Evolutionary conservation across 2,113 vertebrate genomes (phyloP), one percentile per base, ranked within the genome.

Genomic region (Centrocercus urophasianus): DNA sequence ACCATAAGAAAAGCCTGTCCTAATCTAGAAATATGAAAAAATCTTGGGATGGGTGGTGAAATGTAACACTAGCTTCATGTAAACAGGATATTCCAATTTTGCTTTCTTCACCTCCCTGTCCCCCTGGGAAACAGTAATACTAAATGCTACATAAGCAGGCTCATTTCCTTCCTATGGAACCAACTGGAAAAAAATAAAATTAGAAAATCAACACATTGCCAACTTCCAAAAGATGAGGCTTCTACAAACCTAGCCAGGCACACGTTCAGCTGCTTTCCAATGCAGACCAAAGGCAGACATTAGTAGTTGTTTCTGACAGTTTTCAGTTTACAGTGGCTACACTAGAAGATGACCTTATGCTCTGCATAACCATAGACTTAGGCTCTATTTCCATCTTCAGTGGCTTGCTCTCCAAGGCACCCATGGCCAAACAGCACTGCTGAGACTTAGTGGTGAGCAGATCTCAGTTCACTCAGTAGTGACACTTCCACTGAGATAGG

Each of bases 61-160:
- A 91, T n/a, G 83, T 66, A 69, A 83, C 79, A 52, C 30, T 3
- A 85, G 16, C 0, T 0, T 57, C 69, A 77, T 61, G 82, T 90
- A 95, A 95, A 95, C 93, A 96, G 88, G 95, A 96, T 88, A 93
- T 93, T 93, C 89, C 81, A 90, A 95, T 91, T 91, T 57, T 91
- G 73, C 61, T 61, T 40, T 43, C 43, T 75, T 52, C 57, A 70
- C 82, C 60, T 87, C 82, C 4, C 61, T 40, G 7, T 27, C 25
- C 25, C 61, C 36, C 61, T 27, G 0, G 70, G 83, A 94, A 95
- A 75, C 61, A 89, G 50, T 50, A 83, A 66, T 57, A 52, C 54
- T 30, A 71, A 65, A 50, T 45, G 69, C 75, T 86, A 60, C 45
- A 43, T 30, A 76, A 34, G 7, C 43, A 72, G 82, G 57, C 54